Evolutionary conservation across 2,113 vertebrate species (phyloP), one percentile per base, ranked within the genome.

Genomic region (Gopherus evgoodei): DNA sequence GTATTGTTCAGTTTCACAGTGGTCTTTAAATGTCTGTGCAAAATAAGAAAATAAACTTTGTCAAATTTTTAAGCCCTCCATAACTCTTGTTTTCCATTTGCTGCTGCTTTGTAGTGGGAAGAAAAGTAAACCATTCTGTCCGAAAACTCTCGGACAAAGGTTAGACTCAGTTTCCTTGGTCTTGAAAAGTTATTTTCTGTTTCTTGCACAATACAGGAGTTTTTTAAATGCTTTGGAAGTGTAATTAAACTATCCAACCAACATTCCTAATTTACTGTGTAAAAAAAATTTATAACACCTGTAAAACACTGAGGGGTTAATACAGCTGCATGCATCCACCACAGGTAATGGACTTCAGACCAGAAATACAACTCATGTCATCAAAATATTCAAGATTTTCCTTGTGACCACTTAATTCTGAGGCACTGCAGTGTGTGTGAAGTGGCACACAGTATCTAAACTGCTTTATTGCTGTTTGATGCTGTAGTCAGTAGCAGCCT

Each of bases 401-500:
- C 27, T 76, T 91, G 62, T 13, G 59, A 79, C 0, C 62, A 47
- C 0, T 12, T 7, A 44, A 19, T 76, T 65, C 5, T 0, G 2
- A 91, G 84, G 54, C 76, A 65, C 21, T 52, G 16, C 47, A 76
- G 31, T 25, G 5, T 6, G 0, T 21, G 24, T 22, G 82, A 38
- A 89, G 52, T 1, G 50, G 89, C 56, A 50, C 19, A 12, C 11
- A 27, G 22, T 35, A 76, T 50, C 0, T 0, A 5, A 31, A 57
- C 47, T 38, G 59, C 50, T 5, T 57, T 81, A 13, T 3, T 53
- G 16, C 44, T 57, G 5, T 25, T 81, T 78, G 0, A 3, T 29
- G 4, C 50, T 19, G 0, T 9, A 2, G 8, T 10, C 38, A 0
- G 3, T 72, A 78, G 4, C 0, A 6, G 29, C 29, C 47, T n/a